These are phyloP conservation scores for Serranus cabrilla DNA, from an alignment of 2,797 vertebrate genomes.

Conservation along the genomic window DNA sequence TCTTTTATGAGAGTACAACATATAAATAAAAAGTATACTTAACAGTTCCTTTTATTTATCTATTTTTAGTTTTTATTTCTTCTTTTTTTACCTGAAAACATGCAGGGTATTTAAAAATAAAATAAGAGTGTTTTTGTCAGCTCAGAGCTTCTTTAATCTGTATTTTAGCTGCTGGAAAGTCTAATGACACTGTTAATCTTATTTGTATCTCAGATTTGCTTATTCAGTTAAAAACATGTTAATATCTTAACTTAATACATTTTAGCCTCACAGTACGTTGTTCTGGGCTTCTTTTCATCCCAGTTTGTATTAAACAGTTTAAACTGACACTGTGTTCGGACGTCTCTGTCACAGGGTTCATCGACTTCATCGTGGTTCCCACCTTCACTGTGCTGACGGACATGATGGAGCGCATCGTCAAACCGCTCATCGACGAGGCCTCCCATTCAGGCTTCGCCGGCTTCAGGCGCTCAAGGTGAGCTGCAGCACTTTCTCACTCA, in stretches of 20 bases:
- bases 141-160: not conserved
- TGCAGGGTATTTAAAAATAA: too few relatives aligned
- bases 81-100: too few relatives aligned
- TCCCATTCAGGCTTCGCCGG: conserved; percentile 87
- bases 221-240: not conserved
- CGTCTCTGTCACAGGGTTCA: conserved; percentile 89
- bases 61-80: too few relatives aligned
- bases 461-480: conserved; percentile 92
- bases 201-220: not conserved
- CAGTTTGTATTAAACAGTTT: not conserved
- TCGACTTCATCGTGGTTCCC: conserved; percentile 98
- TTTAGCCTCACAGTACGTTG: not conserved
- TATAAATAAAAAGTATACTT: too few relatives aligned
- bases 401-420: conserved; percentile 97
- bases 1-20: too few relatives aligned
- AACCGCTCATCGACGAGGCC: conserved; percentile 93
- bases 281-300: not conserved
- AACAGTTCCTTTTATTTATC: too few relatives aligned
- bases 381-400: conserved; percentile 98
- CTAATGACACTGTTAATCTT: not conserved
- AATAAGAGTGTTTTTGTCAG: not conserved
- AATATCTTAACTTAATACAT: not conserved
- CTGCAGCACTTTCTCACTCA: conserved; percentile 3
- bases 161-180: not conserved
- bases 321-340: not conserved